These are phyloP conservation scores for Discoglossus pictus DNA, from an alignment of 2,797 vertebrate species.

Conservation along the genomic window DNA sequence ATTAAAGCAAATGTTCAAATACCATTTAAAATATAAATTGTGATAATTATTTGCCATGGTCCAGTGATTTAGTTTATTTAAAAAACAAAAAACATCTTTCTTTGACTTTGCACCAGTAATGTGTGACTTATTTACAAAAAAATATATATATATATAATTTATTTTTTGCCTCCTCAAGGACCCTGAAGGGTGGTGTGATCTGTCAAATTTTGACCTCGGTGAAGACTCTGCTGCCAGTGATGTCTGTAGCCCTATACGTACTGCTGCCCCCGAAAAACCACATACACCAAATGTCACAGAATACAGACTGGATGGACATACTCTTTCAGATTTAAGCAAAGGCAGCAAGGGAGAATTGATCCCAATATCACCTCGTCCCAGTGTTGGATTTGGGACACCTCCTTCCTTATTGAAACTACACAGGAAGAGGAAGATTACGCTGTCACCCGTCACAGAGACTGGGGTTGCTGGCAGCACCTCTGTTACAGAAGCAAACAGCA, in stretches of 20 bases:
- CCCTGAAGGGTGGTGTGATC: constrained; percentile 89
- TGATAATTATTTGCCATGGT: no score
- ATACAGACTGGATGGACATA: constrained; percentile 89
- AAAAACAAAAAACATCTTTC: no score
- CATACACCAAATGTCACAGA: constrained; percentile 71
- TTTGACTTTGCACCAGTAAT: no score
- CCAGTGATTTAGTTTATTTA: no score
- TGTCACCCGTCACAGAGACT: constrained; percentile 79
- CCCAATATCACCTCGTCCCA: constrained; percentile 87
- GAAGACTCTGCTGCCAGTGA: constrained; percentile 68
- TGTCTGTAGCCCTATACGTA: constrained; percentile 53
- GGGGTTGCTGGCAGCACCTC: constrained; percentile 60
- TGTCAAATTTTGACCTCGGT: constrained; percentile 87
- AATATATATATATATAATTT: not conserved
- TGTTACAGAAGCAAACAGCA: constrained; percentile 80
- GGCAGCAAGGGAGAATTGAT: constrained; percentile 92
- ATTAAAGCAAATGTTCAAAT: no score
- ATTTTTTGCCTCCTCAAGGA: constrained; percentile 85
- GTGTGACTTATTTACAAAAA: no score
- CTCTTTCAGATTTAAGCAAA: constrained; percentile 91
- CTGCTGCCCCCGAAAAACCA: not conserved
- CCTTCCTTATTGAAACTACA: constrained; percentile 85
- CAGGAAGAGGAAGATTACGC: constrained; percentile 78
- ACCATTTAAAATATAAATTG: no score
- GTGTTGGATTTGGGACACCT: constrained; percentile 71